Percentiles rank a stretch among this genome's conserved stretches.
Conservation (phyloP, 2,888 invertebrate genomes). For the Xylota sylvarum region DNA sequence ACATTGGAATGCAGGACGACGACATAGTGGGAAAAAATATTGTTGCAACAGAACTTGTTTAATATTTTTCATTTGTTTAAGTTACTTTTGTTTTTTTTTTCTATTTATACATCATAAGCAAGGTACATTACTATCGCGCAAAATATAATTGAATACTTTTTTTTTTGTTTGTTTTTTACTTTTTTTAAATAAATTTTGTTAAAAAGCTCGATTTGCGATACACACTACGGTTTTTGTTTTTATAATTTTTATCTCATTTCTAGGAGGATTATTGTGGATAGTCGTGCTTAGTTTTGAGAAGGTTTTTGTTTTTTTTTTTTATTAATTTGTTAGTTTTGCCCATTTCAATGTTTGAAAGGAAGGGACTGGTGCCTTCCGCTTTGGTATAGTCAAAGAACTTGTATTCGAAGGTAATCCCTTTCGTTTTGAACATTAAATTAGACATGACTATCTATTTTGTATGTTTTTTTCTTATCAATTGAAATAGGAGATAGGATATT, state of each 20-base stretch:
- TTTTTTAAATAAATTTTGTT: background rate
- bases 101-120: conserved; percentile 56
- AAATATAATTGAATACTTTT: conserved; percentile 41
- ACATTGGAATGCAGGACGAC: conserved; percentile 43
- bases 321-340: background rate
- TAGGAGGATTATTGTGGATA: conserved; percentile 53
- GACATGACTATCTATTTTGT: background rate
- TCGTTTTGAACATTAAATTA: conserved; percentile 2
- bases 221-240: conserved; percentile 38
- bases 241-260: conserved; percentile 26
- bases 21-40: conserved; percentile 22
- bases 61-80: conserved; percentile 5
- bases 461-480: conserved; percentile 28
- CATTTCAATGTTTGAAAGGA: conserved; percentile 21
- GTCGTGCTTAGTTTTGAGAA: conserved; percentile 31
- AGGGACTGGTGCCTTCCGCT: background rate
- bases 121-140: conserved; percentile 71
- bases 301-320: conserved; percentile 16
- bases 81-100: conserved; percentile 4
- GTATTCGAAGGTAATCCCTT: no score
- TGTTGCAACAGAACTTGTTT: conserved; percentile 46
- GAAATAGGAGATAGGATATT: conserved; percentile 61
- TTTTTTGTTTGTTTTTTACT: conserved; percentile 22
- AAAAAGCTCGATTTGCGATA: conserved; percentile 65
- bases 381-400: background rate